These are phyloP conservation scores for Oncorhynchus mykiss DNA, from an alignment of 2,113 vertebrate species.

Conservation along the genomic window DNA sequence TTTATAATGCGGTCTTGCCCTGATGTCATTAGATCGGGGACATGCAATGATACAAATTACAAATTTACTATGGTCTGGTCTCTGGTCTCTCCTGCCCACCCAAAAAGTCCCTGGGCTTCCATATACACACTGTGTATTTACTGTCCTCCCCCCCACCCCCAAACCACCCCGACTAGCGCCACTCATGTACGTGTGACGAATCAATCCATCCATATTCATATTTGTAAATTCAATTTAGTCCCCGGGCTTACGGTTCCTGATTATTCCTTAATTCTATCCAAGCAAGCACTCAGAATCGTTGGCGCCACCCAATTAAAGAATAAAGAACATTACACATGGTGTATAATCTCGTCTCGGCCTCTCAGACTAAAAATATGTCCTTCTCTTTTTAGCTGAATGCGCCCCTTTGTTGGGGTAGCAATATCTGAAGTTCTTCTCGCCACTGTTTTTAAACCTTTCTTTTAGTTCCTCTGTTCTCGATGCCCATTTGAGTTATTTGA, in stretches of 20 bases:
- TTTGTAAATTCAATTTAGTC: conserved; percentile 49
- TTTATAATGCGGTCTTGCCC: neutral
- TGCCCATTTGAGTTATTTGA: neutral
- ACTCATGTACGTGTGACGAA: conserved; percentile 18
- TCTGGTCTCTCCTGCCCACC: too few relatives aligned
- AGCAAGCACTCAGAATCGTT: conserved; percentile 20
- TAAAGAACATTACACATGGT: conserved; percentile 18
- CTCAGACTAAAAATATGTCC: conserved; percentile 1
- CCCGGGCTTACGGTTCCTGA: conserved; percentile 28
- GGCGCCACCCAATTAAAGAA: conserved; percentile 43
- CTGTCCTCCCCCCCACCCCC: neutral
- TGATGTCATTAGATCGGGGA: conserved; percentile 31
- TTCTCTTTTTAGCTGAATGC: conserved; percentile 7
- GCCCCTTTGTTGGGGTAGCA: neutral
- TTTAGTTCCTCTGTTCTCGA: conserved; percentile 1
- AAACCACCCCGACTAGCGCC: neutral
- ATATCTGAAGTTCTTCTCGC: neutral
- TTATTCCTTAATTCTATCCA: conserved; percentile 45
- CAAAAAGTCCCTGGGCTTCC: too few relatives aligned
- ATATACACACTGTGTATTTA: neutral
- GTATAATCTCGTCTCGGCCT: conserved; percentile 18
- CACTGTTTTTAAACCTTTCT: neutral
- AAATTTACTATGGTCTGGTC: too few relatives aligned
- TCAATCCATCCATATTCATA: conserved; percentile 50
- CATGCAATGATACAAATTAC: conserved; percentile 6